A percentile compares a stretch with the other conserved stretches of the same genome.
Conservation (phyloP, 2,888 invertebrate species). For the Drosophila eohydei region DNA sequence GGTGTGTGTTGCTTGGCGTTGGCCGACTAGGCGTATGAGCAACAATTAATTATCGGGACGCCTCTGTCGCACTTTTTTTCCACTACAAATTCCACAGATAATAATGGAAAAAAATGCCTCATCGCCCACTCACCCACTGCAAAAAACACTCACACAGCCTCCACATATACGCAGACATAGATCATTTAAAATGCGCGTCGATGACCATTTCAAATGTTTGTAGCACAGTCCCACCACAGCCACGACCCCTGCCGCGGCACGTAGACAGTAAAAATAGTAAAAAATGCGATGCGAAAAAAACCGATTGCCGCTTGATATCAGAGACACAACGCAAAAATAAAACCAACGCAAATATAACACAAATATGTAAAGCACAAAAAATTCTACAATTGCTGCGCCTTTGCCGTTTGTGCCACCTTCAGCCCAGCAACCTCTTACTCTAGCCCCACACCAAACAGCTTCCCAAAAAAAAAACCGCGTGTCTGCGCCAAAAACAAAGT, state of each 20-base stretch:
- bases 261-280: conserved; percentile 78
- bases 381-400: conserved; percentile 75
- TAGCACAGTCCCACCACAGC: conserved; percentile 33
- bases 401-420: conserved; percentile 24
- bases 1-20: conserved; percentile 30
- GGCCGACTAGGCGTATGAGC: conserved; percentile 72
- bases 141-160: conserved; percentile 6
- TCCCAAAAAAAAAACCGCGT: conserved; percentile 68
- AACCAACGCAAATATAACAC: conserved; percentile 75
- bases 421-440: neutral
- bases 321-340: conserved; percentile 71
- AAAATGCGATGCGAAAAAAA: conserved; percentile 45
- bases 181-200: conserved; percentile 82
- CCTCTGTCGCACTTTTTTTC: conserved; percentile 49
- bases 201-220: conserved; percentile 81
- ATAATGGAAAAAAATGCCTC: conserved; percentile 42
- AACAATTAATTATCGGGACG: conserved; percentile 75
- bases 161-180: conserved; percentile 58
- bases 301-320: conserved; percentile 80
- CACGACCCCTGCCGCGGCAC: conserved; percentile 43
- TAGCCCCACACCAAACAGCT: neutral
- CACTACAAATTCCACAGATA: conserved; percentile 60
- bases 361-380: conserved; percentile 74
- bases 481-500: conserved; percentile 79
- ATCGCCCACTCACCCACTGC: conserved; percentile 9